phyloP scores from a whole-genome alignment of 1,140 invertebrate species.

The Scaptomyza montana region DNA sequence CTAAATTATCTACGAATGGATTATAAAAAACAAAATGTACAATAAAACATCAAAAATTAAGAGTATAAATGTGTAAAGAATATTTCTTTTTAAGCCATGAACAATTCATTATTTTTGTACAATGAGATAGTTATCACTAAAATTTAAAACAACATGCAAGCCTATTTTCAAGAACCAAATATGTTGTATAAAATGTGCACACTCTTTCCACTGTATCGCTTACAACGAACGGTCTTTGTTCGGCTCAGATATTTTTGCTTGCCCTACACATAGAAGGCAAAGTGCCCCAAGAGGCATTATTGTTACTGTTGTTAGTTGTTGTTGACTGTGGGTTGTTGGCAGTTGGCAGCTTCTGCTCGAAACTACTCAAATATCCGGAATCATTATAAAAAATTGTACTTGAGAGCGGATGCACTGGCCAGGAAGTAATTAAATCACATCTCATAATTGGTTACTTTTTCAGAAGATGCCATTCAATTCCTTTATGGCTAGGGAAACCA shows the following conservation, averaged over 20 bases:
- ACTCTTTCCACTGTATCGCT: constrained; percentile 45
- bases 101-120: too few species aligned
- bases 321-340: constrained; percentile 45
- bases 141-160: not conserved
- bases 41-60: not conserved
- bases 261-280: constrained; percentile 47
- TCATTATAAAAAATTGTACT: constrained; percentile 79
- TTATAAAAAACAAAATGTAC: not conserved
- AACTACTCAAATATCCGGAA: constrained; percentile 82
- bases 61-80: not conserved
- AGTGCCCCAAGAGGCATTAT: constrained; percentile 45
- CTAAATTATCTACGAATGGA: not conserved
- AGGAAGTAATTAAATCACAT: constrained; percentile 75
- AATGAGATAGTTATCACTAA: too few species aligned
- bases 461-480: constrained; percentile 51
- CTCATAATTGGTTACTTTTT: constrained; percentile 71
- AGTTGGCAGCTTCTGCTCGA: constrained; percentile 69
- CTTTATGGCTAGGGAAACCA: constrained; percentile 42
- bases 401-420: constrained; percentile 55
- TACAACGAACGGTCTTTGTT: constrained; percentile 52
- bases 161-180: not conserved
- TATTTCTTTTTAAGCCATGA: not conserved
- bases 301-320: constrained; percentile 63
- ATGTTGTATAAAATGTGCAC: not conserved
- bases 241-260: constrained; percentile 50